Conservation (phyloP, 2,797 vertebrate species). For the Chiloscyllium punctatum region DNA sequence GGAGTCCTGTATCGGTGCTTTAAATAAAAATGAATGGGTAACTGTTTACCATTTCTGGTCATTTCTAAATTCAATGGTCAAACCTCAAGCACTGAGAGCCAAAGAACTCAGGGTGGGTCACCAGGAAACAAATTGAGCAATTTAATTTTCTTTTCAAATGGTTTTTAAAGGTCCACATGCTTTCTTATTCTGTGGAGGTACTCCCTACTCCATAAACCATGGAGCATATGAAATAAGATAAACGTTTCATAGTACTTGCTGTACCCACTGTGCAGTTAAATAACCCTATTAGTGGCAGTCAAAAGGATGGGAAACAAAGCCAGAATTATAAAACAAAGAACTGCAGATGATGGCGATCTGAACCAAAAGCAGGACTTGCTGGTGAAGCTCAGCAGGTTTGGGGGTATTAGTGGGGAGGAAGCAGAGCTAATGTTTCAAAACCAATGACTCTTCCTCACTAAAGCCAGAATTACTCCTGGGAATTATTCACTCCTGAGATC, state of each 20-base stretch:
- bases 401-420: too few relatives aligned
- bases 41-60: background rate
- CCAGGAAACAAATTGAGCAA: background rate
- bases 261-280: too few relatives aligned
- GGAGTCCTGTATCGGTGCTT: background rate
- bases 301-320: background rate
- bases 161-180: background rate
- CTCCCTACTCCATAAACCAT: background rate
- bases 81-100: background rate
- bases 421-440: too few relatives aligned
- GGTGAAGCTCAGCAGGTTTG: too few relatives aligned
- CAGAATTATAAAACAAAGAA: background rate
- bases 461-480: too few relatives aligned
- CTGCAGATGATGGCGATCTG: background rate
- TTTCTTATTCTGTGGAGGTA: background rate
- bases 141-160: background rate
- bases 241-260: too few relatives aligned
- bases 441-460: too few relatives aligned
- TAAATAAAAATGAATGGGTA: background rate
- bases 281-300: background rate
- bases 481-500: too few relatives aligned
- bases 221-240: too few relatives aligned
- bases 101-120: background rate
- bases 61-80: background rate
- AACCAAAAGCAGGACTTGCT: too few relatives aligned